Conservation (phyloP, 2,113 vertebrate genomes). For the Mastomys natalensis region DNA sequence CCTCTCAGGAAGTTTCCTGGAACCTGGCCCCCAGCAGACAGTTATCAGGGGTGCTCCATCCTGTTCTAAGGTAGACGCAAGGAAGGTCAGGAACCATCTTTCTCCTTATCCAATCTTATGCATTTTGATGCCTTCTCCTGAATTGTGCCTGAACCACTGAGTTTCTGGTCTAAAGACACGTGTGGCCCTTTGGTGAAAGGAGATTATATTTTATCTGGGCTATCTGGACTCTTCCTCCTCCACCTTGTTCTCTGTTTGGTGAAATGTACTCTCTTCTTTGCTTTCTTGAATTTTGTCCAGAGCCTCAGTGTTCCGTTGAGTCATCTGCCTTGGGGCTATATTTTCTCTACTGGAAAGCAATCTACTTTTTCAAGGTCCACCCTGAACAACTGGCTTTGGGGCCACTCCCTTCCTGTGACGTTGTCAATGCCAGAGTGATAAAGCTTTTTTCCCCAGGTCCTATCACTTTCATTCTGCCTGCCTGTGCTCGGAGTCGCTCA, state of each 20-base stretch:
- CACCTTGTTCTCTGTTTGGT: not conserved
- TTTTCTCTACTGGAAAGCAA: constrained; percentile 53
- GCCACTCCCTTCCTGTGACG: constrained; percentile 54
- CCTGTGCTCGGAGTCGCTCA: not conserved
- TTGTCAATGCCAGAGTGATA: constrained; percentile 8
- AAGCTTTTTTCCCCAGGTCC: constrained; percentile 1
- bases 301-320: not conserved
- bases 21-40: not conserved
- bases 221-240: not conserved
- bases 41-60: not conserved
- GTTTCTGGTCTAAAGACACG: not conserved
- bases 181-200: not conserved
- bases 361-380: constrained; percentile 58
- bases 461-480: not conserved
- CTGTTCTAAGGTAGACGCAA: not conserved
- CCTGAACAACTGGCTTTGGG: not conserved
- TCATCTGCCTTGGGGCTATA: not conserved
- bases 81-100: rapidly evolving
- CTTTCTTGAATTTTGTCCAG: not conserved
- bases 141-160: not conserved
- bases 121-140: not conserved
- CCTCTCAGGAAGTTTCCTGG: not conserved
- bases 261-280: not conserved
- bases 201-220: not conserved
- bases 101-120: not conserved